These are phyloP conservation scores for Nyctibius grandis DNA, from an alignment of 2,797 vertebrate genomes.

Conservation along the genomic window DNA sequence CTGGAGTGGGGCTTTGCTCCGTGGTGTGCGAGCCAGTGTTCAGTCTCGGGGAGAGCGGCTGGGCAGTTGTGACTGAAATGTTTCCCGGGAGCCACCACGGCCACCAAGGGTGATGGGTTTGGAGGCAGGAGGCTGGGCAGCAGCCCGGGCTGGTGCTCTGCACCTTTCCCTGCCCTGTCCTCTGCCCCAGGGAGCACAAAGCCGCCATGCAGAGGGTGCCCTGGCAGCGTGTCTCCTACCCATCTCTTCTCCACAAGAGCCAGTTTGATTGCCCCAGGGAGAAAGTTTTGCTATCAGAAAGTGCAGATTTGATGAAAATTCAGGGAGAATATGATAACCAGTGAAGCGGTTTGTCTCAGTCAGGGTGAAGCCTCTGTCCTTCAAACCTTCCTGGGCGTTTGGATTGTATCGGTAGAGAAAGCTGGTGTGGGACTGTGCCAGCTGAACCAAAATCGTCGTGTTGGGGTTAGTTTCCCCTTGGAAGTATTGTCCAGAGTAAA, in stretches of 20 bases:
- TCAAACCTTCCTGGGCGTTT: not conserved
- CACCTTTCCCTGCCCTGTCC: not conserved
- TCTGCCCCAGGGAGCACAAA: not conserved
- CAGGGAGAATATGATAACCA: not conserved
- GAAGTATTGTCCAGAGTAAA: not conserved
- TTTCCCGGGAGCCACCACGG: not conserved
- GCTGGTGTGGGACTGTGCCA: not conserved
- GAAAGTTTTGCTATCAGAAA: not conserved
- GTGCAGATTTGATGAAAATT: not conserved
- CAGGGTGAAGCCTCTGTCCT: not conserved
- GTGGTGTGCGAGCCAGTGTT: fast-evolving
- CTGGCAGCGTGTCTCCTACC: not conserved
- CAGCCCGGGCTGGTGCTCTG: not conserved
- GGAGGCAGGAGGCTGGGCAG: not conserved
- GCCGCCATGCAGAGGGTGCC: fast-evolving
- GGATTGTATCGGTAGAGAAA: not conserved
- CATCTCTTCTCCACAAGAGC: not conserved
- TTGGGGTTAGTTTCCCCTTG: fast-evolving
- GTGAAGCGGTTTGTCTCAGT: not conserved
- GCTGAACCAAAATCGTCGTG: not conserved
- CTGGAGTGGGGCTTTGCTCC: not conserved
- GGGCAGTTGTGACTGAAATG: fast-evolving
- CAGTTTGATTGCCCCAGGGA: not conserved
- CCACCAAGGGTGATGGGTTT: not conserved
- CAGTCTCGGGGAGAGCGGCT: fast-evolving